These are phyloP conservation scores for Craniophora ligustri DNA, from an alignment of 2,888 invertebrate genomes.

Conservation along the genomic window DNA sequence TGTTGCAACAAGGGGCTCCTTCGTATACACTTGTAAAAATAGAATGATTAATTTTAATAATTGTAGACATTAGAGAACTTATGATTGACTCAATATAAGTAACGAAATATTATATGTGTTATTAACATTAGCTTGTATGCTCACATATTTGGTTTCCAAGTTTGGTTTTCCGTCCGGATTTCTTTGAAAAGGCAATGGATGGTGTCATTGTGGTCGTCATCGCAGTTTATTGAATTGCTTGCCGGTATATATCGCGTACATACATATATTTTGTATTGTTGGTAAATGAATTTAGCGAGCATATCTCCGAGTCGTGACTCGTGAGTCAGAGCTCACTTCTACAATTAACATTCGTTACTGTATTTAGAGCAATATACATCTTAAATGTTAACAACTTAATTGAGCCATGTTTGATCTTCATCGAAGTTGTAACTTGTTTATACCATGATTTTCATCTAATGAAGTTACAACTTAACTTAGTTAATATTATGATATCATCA, in stretches of 20 bases:
- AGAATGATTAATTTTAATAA: neutral
- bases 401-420: conserved; percentile 6
- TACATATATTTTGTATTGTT: conserved; percentile 21
- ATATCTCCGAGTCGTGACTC: conserved; percentile 35
- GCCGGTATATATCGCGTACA: conserved; percentile 8
- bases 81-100: no score
- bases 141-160: conserved; percentile 9
- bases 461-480: no score
- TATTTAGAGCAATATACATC: conserved; percentile 20
- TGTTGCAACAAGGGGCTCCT: conserved; percentile 19
- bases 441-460: no score
- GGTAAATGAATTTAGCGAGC: conserved; percentile 23
- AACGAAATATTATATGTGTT: no score
- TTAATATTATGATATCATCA: no score
- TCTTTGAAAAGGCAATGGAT: conserved; percentile 46
- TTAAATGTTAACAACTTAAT: conserved; percentile 19
- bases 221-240: conserved; percentile 39
- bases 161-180: conserved; percentile 40
- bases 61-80: neutral
- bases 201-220: conserved; percentile 56
- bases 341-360: conserved; percentile 38
- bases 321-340: conserved; percentile 33
- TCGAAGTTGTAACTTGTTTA: no score
- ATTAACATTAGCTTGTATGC: no score
- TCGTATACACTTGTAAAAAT: conserved; percentile 11